phyloP scores from a whole-genome alignment of 30 jellyfish, hydroid and myxozoan species.

The Morbakka virulenta region DNA sequence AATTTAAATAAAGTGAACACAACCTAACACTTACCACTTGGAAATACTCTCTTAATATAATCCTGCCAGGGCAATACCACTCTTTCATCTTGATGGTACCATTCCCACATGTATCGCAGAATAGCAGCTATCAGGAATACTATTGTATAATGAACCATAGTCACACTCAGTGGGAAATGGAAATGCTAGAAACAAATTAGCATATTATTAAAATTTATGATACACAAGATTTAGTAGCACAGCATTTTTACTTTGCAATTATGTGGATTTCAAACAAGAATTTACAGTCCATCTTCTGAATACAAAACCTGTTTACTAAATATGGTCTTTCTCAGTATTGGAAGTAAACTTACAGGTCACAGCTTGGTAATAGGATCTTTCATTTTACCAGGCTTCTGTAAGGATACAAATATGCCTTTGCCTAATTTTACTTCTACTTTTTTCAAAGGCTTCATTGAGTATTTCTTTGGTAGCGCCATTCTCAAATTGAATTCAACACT shows the following conservation, averaged over 20 bases:
- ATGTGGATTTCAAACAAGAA: background rate
- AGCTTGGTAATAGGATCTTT: slow-evolving; percentile 33
- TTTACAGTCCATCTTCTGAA: background rate
- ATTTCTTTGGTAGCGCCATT: too few relatives aligned
- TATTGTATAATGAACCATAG: slow-evolving; percentile 67
- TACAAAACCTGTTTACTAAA: background rate
- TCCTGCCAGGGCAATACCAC: slow-evolving; percentile 64
- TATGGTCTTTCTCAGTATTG: slow-evolving; percentile 26
- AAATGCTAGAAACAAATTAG: slow-evolving; percentile 49
- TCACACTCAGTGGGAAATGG: slow-evolving; percentile 80
- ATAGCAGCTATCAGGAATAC: slow-evolving; percentile 77
- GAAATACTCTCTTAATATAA: slow-evolving; percentile 60
- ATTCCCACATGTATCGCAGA: slow-evolving; percentile 18
- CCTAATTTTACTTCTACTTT: slow-evolving; percentile 28
- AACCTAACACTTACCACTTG: slow-evolving; percentile 55
- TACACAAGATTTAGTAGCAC: background rate
- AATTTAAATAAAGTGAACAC: too few relatives aligned
- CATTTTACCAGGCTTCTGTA: slow-evolving; percentile 36
- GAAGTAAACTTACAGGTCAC: slow-evolving; percentile 30
- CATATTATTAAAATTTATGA: background rate
- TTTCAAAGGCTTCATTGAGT: slow-evolving; percentile 37
- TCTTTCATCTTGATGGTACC: slow-evolving; percentile 54
- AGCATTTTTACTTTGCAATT: background rate
- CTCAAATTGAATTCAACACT: too few relatives aligned
- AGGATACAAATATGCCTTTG: slow-evolving; percentile 7